phyloP scores from a whole-genome alignment of 2,888 invertebrate species.

The Venusia cambrica region DNA sequence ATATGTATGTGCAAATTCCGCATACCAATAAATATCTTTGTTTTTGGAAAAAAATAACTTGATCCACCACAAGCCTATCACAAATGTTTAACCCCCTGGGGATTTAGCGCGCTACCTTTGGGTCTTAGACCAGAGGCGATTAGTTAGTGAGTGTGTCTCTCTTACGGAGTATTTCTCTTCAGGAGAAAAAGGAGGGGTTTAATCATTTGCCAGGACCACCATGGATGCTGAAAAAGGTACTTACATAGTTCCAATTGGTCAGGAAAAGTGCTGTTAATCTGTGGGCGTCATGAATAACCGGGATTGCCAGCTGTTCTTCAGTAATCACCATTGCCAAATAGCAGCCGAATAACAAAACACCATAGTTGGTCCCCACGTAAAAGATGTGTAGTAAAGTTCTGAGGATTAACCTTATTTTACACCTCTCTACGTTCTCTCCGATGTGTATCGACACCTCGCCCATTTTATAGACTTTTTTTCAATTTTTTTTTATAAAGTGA shows the following conservation, averaged over 20 bases:
- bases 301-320: constrained; percentile 29
- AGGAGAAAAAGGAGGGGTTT: too few relatives aligned
- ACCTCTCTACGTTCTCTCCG: background rate
- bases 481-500: background rate
- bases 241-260: constrained; percentile 57
- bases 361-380: constrained; percentile 16
- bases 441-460: constrained; percentile 30
- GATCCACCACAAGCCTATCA: too few relatives aligned
- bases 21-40: too few relatives aligned
- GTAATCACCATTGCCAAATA: constrained; percentile 20
- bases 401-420: constrained; percentile 8
- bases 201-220: background rate
- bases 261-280: constrained; percentile 40
- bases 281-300: constrained; percentile 32
- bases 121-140: too few relatives aligned
- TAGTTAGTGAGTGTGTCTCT: too few relatives aligned
- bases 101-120: too few relatives aligned
- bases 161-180: too few relatives aligned
- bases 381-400: constrained; percentile 23
- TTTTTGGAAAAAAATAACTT: too few relatives aligned
- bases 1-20: too few relatives aligned
- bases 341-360: constrained; percentile 18
- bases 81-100: too few relatives aligned
- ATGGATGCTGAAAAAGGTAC: constrained; percentile 26
- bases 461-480: constrained; percentile 29